Base-by-base conservation (phyloP, 2,797 vertebrate species). In the Microcaecilia unicolor region DNA sequence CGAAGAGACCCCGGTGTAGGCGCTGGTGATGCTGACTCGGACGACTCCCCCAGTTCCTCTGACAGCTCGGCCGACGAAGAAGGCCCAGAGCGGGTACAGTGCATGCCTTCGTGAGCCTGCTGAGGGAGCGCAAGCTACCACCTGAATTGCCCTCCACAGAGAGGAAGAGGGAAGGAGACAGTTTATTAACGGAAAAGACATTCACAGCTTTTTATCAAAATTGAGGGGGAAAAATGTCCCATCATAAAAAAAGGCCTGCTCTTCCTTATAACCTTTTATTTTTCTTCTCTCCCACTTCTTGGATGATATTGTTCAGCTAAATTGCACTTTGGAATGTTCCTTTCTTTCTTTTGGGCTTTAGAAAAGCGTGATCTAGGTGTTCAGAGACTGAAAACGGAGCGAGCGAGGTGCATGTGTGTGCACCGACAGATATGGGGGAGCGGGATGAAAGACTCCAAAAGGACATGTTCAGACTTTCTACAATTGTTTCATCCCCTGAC, bases 21-120 rank as follows among this genome's bases (percentile, higher is more conserved):
- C 5, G 58, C 65, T 0, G 80, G 74, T 2, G 91, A 95, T 1
- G 83, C 79, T 1, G 90, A 96, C 57, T 91, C 92, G 0, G 92
- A 95, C 1, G 91, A 93, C 31, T 95, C 89, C 23, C 89, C 86
- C 72, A 96, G 89, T 54, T 92, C 90, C 25, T 89, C 89, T 2
- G 92, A 95, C 58, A 91, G 89, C 7, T 94, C 92, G 0, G 91
- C 96, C 1, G 87, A 91, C 45, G 91, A 95, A 11, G 88, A 89
- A 31, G 92, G 89, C 22, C 89, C 90, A 3, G 93, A 95, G 54
- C 90, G 93, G 7, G 90, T 95, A 57, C 93, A 97, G 74, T 97
- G 93, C 78, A 96, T 97, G 90, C 92, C 92, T 6, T 96, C 92
- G 37, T 95, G 91, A 94, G 84, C 12, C 46, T 56, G 31, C 49